These are phyloP conservation scores for Nysson spinosus DNA, from an alignment of 2,888 invertebrate species.

Conservation along the genomic window DNA sequence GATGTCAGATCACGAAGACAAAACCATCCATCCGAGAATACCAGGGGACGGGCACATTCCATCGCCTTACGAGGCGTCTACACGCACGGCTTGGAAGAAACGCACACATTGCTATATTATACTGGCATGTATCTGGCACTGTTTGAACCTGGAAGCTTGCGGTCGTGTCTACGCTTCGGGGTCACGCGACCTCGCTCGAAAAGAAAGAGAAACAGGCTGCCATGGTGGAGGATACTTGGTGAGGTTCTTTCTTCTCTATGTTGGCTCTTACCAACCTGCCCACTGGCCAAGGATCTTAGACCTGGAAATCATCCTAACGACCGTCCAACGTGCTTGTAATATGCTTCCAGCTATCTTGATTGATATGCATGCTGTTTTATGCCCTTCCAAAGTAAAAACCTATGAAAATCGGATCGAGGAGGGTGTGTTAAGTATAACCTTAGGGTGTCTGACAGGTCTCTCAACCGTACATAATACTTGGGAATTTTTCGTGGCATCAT, in stretches of 20 bases:
- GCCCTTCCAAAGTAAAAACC: too few species aligned
- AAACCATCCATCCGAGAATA: conserved; percentile 68
- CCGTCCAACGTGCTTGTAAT: conserved; percentile 20
- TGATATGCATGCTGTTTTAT: background rate
- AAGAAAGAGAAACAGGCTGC: conserved; percentile 48
- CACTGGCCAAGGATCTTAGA: conserved; percentile 39
- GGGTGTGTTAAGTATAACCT: too few species aligned
- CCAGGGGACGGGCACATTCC: conserved; percentile 67
- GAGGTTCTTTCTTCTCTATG: conserved; percentile 33
- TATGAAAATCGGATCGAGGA: too few species aligned
- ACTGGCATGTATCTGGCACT: conserved; percentile 13
- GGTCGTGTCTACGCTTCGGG: conserved; percentile 62
- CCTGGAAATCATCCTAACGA: conserved; percentile 39
- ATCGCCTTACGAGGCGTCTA: conserved; percentile 68
- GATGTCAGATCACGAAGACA: conserved; percentile 71
- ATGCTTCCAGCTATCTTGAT: conserved; percentile 8
- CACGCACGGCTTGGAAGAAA: conserved; percentile 46
- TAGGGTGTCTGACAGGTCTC: too few species aligned
- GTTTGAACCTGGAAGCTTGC: conserved; percentile 55
- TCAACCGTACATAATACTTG: too few species aligned
- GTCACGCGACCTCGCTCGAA: conserved; percentile 64
- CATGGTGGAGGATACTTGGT: conserved; percentile 15
- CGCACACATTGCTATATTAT: conserved; percentile 19
- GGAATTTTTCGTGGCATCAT: too few species aligned
- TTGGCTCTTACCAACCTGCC: conserved; percentile 31